Percentiles rank a stretch among this genome's conserved stretches.
These are phyloP conservation scores for Schizotus pectinicornis DNA, from an alignment of 2,888 invertebrate genomes.

Conservation along the genomic window DNA sequence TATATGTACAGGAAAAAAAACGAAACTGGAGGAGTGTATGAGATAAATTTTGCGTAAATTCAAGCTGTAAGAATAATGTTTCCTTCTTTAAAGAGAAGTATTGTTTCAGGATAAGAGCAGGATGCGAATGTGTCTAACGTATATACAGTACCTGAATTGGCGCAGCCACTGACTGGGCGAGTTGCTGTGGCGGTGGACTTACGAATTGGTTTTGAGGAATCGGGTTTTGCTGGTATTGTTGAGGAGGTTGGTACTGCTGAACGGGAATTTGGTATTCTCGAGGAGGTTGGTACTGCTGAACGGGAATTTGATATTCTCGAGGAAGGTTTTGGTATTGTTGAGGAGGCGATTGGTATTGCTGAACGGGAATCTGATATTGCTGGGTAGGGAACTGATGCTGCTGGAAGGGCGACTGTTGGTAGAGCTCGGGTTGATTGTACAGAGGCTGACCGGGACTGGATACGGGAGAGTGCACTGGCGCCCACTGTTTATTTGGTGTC, in stretches of 20 bases:
- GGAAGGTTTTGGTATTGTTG: slow-evolving; percentile 23
- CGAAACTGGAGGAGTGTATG: no score
- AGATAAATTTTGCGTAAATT: no score
- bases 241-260: slow-evolving; percentile 36
- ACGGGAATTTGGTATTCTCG: slow-evolving; percentile 36
- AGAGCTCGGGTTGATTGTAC: slow-evolving; percentile 32
- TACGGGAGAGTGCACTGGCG: slow-evolving; percentile 59
- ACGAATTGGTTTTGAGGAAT: slow-evolving; percentile 30
- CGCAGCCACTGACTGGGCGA: slow-evolving; percentile 22
- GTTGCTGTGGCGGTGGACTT: slow-evolving; percentile 26
- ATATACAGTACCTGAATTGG: slow-evolving; percentile 24
- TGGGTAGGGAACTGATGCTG: slow-evolving; percentile 31
- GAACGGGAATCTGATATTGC: slow-evolving; percentile 33
- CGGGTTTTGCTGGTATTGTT: slow-evolving; percentile 31
- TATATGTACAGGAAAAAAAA: background rate
- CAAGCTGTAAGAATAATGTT: no score
- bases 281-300: slow-evolving; percentile 29
- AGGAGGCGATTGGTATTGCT: slow-evolving; percentile 27
- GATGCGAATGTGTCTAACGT: no score
- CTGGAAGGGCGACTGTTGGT: slow-evolving; percentile 29
- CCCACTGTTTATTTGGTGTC: slow-evolving; percentile 57
- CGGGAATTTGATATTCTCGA: slow-evolving; percentile 7
- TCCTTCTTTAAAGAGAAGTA: no score
- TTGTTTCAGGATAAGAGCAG: no score
- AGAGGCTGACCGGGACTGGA: slow-evolving; percentile 48